These are phyloP conservation scores for Pocota personata DNA, from an alignment of 2,888 invertebrate genomes.

Conservation along the genomic window DNA sequence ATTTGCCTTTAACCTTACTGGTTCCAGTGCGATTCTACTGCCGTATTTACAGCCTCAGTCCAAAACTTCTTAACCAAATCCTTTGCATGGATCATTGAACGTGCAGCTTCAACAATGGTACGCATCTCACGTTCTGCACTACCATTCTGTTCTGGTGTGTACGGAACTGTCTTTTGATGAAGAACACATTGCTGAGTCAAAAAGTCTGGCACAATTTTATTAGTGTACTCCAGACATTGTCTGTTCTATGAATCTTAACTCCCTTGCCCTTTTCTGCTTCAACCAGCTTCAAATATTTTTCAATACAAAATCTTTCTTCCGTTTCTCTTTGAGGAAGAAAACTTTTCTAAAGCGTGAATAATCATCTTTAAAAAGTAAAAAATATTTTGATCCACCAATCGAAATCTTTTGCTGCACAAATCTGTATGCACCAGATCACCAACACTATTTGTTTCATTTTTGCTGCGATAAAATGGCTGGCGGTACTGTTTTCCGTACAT, in stretches of 20 bases:
- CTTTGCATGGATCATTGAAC: conserved; percentile 65
- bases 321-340: conserved; percentile 3
- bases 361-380: conserved; percentile 53
- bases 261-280: not conserved
- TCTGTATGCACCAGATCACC: not conserved
- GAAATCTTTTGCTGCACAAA: not conserved
- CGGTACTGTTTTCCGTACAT: not conserved
- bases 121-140: conserved; percentile 78
- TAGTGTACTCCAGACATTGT: not conserved
- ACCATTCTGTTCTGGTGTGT: conserved; percentile 80
- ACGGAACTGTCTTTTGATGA: conserved; percentile 74
- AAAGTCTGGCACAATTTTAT: not conserved
- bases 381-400: conserved; percentile 13
- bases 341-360: conserved; percentile 39
- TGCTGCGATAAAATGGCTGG: not conserved
- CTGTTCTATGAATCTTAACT: not conserved
- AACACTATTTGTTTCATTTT: not conserved
- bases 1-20: conserved; percentile 1
- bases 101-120: conserved; percentile 77
- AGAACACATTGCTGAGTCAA: conserved; percentile 1
- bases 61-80: conserved; percentile 75
- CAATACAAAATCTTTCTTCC: not conserved
- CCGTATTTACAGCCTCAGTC: conserved; percentile 71
- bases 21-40: conserved; percentile 18
- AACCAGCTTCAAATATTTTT: not conserved